Base-by-base conservation (phyloP, 2,888 invertebrate genomes). In the Trachelus troglodyta region DNA sequence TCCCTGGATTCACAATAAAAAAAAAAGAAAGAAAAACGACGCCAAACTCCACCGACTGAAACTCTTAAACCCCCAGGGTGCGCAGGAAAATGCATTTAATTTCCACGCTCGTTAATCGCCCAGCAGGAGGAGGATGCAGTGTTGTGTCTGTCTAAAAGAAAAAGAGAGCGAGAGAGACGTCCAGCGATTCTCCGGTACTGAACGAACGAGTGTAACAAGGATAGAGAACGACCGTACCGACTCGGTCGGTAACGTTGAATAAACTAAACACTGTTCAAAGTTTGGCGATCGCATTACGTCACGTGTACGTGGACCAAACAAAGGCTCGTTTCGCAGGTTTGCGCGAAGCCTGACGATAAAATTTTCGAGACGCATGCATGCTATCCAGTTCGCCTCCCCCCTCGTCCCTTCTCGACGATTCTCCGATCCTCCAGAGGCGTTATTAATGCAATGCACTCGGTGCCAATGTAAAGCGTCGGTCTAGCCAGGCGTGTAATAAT, bases 401-500 rank as follows among this genome's bases (percentile, higher is more conserved):
- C 12, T 4, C 40, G 4, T 4, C 4, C 23, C 40, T 2, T 56
- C 40, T 0, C 40, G 4, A 23, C 56, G 56, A 40, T 40, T 40
- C 40, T 40, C 40, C 23, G 40, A 56, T 56, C 56, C 56, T 56
- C 56, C 56, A 9, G 56, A 56, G 56, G 23, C 23, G 56, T 23
- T 23, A 56, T 56, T 56, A 56, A 56, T 56, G 56, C 56, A 56
- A 56, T 9, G 56, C 56, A 56, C 56, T 56, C 56, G 56, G 9
- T 56, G 23, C 15, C 56, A 56, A 56, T 23, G 56, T 56, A 23
- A 56, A 56, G 56, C 56, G 56, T 56, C 56, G 56, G 56, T 56
- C 76, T 74, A 56, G 69, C 71, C 74, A 75, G 77, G 34, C 75
- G 75, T 76, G 71, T 78, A 56, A 56, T 56, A 80, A 78, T 79